Conservation (phyloP, 2,888 invertebrate species). For the Aphodius sticticus region DNA sequence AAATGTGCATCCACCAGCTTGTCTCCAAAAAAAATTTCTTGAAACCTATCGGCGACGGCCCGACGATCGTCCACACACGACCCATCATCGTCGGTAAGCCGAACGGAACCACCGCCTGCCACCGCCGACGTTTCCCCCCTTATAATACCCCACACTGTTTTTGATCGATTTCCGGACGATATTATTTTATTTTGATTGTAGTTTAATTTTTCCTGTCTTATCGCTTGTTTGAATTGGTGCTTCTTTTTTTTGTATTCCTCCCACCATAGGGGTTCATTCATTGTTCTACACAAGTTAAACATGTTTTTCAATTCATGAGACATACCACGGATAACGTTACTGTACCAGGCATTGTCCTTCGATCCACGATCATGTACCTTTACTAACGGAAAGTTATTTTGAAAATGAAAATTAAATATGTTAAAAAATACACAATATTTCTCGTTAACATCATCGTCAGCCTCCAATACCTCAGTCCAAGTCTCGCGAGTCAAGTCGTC, state of each 20-base stretch:
- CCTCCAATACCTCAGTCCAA: conserved; percentile 4
- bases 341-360: background rate
- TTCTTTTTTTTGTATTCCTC: background rate
- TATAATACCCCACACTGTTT: background rate
- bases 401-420: background rate
- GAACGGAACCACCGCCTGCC: background rate
- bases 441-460: background rate
- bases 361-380: background rate
- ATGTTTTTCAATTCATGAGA: background rate
- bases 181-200: background rate
- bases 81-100: background rate
- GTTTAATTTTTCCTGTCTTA: background rate
- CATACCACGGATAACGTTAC: background rate
- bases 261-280: background rate
- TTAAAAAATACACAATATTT: background rate
- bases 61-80: background rate
- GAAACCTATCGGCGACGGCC: background rate
- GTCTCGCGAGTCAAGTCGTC: background rate
- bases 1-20: background rate
- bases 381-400: background rate
- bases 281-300: background rate
- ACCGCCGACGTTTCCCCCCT: background rate
- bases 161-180: background rate
- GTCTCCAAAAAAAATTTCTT: background rate
- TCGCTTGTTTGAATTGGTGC: background rate